A percentile compares a stretch with the other conserved stretches of the same genome.
Evolutionary conservation across 2,888 invertebrate species (phyloP).

Genomic region (Orgyia antiqua): DNA sequence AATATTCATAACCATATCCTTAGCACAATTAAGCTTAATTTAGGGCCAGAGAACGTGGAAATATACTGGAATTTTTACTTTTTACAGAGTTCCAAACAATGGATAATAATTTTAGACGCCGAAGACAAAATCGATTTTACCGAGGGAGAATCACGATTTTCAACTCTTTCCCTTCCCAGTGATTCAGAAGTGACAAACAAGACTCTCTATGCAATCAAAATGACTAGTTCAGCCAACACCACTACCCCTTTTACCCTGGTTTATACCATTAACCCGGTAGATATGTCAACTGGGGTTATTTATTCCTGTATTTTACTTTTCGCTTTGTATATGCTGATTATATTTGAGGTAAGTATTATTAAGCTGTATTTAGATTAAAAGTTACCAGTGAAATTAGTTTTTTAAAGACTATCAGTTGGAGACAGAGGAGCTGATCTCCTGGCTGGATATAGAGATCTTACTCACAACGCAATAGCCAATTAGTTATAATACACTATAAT

Average conservation of each 20-base stretch:
- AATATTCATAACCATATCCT: too few species aligned
- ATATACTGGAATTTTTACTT: too few species aligned
- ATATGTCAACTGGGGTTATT: conserved; percentile 81
- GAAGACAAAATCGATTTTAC: conserved; percentile 79
- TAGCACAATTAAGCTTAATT: too few species aligned
- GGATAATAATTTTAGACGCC: conserved; percentile 79
- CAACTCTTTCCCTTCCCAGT: conserved; percentile 33
- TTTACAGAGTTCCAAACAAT: conserved; percentile 66
- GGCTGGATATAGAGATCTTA: conserved; percentile 92
- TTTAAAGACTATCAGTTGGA: too few species aligned
- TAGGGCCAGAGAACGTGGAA: too few species aligned
- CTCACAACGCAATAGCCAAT: too few species aligned
- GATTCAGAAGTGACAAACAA: conserved; percentile 6
- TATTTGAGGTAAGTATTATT: conserved; percentile 84
- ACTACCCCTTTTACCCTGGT: conserved; percentile 50
- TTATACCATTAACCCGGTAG: conserved; percentile 81
- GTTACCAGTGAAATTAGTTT: too few species aligned
- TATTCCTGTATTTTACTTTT: conserved; percentile 85
- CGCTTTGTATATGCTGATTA: conserved; percentile 87
- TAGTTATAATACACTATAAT: too few species aligned
- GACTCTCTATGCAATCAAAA: conserved; percentile 30
- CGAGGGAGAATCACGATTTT: conserved; percentile 60
- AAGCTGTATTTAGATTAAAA: too few species aligned
- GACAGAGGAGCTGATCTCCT: conserved; percentile 90
- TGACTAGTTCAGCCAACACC: conserved; percentile 33